Evolutionary conservation across 2,113 vertebrate species (phyloP).

Genomic region (Diglossa brunneiventris): DNA sequence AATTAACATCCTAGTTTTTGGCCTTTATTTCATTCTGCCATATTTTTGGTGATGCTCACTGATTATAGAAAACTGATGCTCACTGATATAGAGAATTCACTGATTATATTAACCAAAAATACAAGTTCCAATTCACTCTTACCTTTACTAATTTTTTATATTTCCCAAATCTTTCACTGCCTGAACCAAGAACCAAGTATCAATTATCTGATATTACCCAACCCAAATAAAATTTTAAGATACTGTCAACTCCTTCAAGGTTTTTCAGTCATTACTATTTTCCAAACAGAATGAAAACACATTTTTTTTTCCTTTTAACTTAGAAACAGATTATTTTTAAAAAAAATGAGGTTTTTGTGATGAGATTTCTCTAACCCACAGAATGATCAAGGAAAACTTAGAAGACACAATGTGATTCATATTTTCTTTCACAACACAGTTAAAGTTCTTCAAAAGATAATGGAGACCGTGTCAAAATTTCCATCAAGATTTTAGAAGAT

Average conservation of each 20-base stretch:
- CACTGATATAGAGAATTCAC: neutral
- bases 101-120: neutral
- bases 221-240: neutral
- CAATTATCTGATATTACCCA: neutral
- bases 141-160: neutral
- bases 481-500: neutral
- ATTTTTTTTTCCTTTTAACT: neutral
- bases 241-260: neutral
- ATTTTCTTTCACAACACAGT: neutral
- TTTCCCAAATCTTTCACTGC: neutral
- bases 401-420: neutral
- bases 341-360: neutral
- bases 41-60: neutral
- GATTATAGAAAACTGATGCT: no score
- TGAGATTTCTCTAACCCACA: neutral
- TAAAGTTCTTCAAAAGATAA: neutral
- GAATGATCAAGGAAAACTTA: neutral
- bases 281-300: neutral
- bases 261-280: neutral
- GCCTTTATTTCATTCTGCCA: neutral
- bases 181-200: neutral
- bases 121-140: neutral
- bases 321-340: neutral
- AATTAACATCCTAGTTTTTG: neutral
- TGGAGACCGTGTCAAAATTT: neutral